Percentiles rank a stretch among this genome's conserved stretches.
phyloP scores from a whole-genome alignment of 2,888 invertebrate species.

The Cantharis lateralis region DNA sequence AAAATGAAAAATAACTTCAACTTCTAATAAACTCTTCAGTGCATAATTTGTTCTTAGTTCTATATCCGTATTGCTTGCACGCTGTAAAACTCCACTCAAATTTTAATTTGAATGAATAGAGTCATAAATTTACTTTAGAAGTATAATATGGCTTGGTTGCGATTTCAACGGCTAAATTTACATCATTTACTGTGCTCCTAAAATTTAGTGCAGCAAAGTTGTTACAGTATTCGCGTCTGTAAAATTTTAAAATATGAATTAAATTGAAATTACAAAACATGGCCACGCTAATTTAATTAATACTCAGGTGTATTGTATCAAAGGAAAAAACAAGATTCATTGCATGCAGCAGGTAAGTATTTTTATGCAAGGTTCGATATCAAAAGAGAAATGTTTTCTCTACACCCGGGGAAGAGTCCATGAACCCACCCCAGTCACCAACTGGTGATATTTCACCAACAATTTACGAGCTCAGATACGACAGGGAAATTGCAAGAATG shows the following conservation, averaged over 20 bases:
- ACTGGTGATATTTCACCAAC: conserved; percentile 78
- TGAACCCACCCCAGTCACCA: conserved; percentile 47
- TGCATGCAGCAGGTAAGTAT: conserved; percentile 11
- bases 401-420: conserved; percentile 31
- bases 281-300: conserved; percentile 16
- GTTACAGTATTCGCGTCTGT: conserved; percentile 14
- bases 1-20: conserved; percentile 41
- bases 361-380: conserved; percentile 12
- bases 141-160: conserved; percentile 53
- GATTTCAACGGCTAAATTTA: conserved; percentile 55
- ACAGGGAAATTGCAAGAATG: conserved; percentile 94
- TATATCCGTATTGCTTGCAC: conserved; percentile 34
- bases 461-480: conserved; percentile 89
- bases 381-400: conserved; percentile 26
- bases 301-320: neutral
- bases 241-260: conserved; percentile 24
- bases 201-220: conserved; percentile 50
- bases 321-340: neutral
- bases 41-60: conserved; percentile 44
- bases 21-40: conserved; percentile 46
- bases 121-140: conserved; percentile 51
- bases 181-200: conserved; percentile 54
- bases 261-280: conserved; percentile 16
- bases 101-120: conserved; percentile 55
- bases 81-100: conserved; percentile 51